phyloP scores from a whole-genome alignment of 1,140 invertebrate species.

The Brachionus plicatilis region DNA sequence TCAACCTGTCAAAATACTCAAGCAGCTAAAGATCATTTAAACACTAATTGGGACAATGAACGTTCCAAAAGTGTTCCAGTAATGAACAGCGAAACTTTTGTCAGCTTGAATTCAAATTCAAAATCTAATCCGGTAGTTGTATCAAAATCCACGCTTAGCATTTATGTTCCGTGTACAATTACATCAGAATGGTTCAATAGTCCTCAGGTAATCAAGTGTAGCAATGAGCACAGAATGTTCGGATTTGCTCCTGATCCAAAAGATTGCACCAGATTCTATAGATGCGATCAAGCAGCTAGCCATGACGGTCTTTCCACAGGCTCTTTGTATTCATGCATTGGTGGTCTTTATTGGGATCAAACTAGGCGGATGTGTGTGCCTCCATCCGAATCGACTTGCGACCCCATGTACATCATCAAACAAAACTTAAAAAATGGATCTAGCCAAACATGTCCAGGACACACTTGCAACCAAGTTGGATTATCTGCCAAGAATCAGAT shows the following conservation, averaged over 20 bases:
- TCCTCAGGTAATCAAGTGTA: neutral
- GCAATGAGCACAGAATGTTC: neutral
- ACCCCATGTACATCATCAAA: constrained; percentile 35
- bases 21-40: neutral
- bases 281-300: neutral
- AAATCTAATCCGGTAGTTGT: neutral
- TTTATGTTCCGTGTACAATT: constrained; percentile 9
- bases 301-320: constrained; percentile 1
- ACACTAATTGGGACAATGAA: neutral
- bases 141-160: neutral
- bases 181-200: constrained; percentile 30
- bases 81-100: constrained; percentile 7
- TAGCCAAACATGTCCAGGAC: neutral
- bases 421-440: neutral
- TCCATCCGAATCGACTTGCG: constrained; percentile 18
- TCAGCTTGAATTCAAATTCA: neutral
- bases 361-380: constrained; percentile 18
- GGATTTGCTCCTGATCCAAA: constrained; percentile 40
- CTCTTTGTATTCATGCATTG: neutral
- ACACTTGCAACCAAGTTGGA: constrained; percentile 30
- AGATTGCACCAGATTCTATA: constrained; percentile 39
- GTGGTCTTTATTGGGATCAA: constrained; percentile 40
- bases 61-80: neutral
- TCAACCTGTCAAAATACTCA: constrained; percentile 27
- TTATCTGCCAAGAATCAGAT: constrained; percentile 6